phyloP scores from a whole-genome alignment of 2,888 invertebrate species.

The Latrodectus elegans region DNA sequence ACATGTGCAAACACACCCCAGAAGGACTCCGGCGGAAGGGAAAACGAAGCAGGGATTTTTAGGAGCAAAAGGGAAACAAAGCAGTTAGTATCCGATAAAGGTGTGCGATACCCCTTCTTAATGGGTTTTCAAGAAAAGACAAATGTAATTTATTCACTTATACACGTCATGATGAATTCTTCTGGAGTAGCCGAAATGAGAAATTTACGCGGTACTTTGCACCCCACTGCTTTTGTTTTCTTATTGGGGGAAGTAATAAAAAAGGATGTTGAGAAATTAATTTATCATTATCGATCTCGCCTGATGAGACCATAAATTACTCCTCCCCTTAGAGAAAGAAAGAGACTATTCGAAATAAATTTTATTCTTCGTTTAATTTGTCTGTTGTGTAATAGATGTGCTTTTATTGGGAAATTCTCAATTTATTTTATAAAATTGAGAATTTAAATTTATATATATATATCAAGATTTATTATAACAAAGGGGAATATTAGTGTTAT shows the following conservation, averaged over 20 bases:
- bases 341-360: too few species aligned
- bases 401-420: too few species aligned
- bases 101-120: constrained; percentile 19
- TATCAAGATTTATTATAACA: too few species aligned
- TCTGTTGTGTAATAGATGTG: too few species aligned
- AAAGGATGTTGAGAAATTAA: constrained; percentile 27
- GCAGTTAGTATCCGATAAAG: background rate
- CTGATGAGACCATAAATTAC: too few species aligned
- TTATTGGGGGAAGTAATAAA: background rate
- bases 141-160: constrained; percentile 48
- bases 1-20: constrained; percentile 48
- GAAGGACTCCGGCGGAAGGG: constrained; percentile 1
- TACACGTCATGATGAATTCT: background rate
- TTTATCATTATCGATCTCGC: constrained; percentile 19
- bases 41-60: constrained; percentile 3
- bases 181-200: background rate
- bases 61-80: constrained; percentile 1
- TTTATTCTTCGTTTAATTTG: too few species aligned
- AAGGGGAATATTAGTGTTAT: too few species aligned
- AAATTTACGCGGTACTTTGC: constrained; percentile 3
- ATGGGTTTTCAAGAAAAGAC: constrained; percentile 46
- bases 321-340: too few species aligned
- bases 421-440: too few species aligned
- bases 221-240: background rate
- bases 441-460: too few species aligned